A percentile compares a stretch with the other conserved stretches of the same genome.
These are phyloP conservation scores for Cephonodes hylas DNA, from an alignment of 2,888 invertebrate genomes.

Conservation along the genomic window DNA sequence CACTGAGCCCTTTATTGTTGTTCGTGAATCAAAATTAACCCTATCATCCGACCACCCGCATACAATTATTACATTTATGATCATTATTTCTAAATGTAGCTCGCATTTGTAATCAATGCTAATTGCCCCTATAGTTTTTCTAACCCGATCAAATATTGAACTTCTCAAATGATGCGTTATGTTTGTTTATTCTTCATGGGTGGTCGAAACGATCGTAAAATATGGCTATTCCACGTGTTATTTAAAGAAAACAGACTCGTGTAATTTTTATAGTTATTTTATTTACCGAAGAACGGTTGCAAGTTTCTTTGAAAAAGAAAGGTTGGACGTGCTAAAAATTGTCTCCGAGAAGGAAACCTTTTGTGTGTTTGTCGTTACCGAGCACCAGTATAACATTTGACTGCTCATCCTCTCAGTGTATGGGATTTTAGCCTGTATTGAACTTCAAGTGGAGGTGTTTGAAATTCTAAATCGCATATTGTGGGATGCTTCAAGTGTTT, in stretches of 20 bases:
- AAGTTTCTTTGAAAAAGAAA: slow-evolving; percentile 42
- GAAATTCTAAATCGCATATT: not conserved
- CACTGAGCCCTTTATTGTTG: not conserved
- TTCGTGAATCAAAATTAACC: slow-evolving; percentile 50
- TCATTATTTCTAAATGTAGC: slow-evolving; percentile 17
- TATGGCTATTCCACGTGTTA: slow-evolving; percentile 19
- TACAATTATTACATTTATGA: slow-evolving; percentile 44
- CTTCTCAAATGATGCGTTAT: slow-evolving; percentile 19
- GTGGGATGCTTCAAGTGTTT: slow-evolving; percentile 7
- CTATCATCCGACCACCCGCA: slow-evolving; percentile 65
- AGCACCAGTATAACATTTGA: slow-evolving; percentile 6
- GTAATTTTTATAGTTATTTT: slow-evolving; percentile 14
- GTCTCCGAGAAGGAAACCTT: slow-evolving; percentile 48
- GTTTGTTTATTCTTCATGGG: slow-evolving; percentile 37
- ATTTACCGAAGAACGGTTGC: slow-evolving; percentile 25
- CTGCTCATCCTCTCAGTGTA: not conserved
- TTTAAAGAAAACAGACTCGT: slow-evolving; percentile 8
- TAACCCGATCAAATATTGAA: slow-evolving; percentile 40
- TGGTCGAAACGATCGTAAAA: slow-evolving; percentile 38
- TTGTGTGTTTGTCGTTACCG: slow-evolving; percentile 29
- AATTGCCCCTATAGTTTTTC: slow-evolving; percentile 35
- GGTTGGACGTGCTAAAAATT: slow-evolving; percentile 59
- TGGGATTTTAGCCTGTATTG: slow-evolving; percentile 10
- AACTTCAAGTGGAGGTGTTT: not conserved
- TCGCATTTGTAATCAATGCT: slow-evolving; percentile 29